Base-by-base conservation (phyloP, 2,113 vertebrate species). In the Baryphthengus martii region DNA sequence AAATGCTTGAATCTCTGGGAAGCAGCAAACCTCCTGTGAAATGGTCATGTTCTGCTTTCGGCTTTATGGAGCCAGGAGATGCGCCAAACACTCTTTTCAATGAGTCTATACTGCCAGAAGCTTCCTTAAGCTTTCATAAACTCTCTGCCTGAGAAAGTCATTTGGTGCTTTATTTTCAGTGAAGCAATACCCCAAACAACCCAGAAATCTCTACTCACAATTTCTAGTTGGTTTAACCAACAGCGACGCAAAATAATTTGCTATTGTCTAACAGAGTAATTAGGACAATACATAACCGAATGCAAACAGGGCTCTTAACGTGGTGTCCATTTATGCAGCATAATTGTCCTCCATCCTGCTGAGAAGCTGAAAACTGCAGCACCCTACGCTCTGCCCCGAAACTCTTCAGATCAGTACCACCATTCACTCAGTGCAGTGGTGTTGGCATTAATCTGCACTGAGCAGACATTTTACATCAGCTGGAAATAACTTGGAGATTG, bases 371-470 rank as follows among this genome's bases (percentile, higher is more conserved):
- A 14, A 68, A 44, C 18, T 23, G 49, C 33, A 68, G 42, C 5
- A 4, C 19, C 42, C 53, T 31, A 42, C 35, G 4, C 19, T 49
- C 53, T 35, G 55, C 40, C 47, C 35, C 8, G 2, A 13, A 47
- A 14, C 40, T n/a, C 35, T 28, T 21, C 24, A 52, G 75, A 29
- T 50, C 0, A 4, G 67, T 31, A 35, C 24, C 61, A 28, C 25
- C 4, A 2, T 2, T 21, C 53, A 10, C 9, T 26, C 31, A 45
- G 35, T 3, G 25, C 1, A 0, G 20, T 24, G 26, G 17, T 33
- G 39, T 2, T 2, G 6, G 31, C 49, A 45, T 25, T 20, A 5
- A 37, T 23, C n/a, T 23, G n/a, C 28, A 70, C 74, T 4, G 0
- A 0, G 16, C 17, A 26, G 29, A 33, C 37, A 29, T 14, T 14